Conservation (phyloP, 2,797 vertebrate species). For the Girardinus metallicus region DNA sequence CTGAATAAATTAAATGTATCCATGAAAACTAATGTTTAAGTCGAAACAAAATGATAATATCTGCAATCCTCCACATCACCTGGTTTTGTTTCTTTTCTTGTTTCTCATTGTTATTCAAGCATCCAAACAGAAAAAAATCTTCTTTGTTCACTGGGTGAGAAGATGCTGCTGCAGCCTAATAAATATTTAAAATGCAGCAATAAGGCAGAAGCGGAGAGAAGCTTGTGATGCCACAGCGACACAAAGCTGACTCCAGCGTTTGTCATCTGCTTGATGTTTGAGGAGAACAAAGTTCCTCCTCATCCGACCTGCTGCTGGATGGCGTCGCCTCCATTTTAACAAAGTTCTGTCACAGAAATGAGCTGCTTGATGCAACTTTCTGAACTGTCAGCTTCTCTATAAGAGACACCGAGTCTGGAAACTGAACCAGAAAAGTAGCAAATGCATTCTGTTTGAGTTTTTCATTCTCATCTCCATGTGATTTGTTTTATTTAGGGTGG, state of each 20-base stretch:
- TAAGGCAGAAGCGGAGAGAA: constrained; percentile 49
- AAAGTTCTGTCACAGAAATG: constrained; percentile 15
- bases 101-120: constrained; percentile 60
- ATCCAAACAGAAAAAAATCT: constrained; percentile 11
- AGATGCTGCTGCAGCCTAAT: constrained; percentile 56
- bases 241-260: constrained; percentile 53
- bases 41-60: not conserved
- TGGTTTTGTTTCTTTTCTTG: constrained; percentile 28
- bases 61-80: not conserved
- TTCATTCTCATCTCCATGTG: not conserved
- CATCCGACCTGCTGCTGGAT: constrained; percentile 21
- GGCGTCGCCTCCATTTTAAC: constrained; percentile 33
- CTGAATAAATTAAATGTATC: not conserved
- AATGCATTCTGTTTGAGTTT: constrained; percentile 53
- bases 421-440: constrained; percentile 12
- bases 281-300: constrained; percentile 33
- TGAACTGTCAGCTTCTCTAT: constrained; percentile 24
- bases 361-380: constrained; percentile 42
- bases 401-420: constrained; percentile 17
- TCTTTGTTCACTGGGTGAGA: constrained; percentile 49
- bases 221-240: constrained; percentile 63
- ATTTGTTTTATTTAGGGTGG: not conserved
- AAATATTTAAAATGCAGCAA: constrained; percentile 76
- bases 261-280: constrained; percentile 18
- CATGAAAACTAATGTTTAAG: not conserved